phyloP scores from a whole-genome alignment of 2,113 vertebrate species.

The Thalassoma bifasciatum region DNA sequence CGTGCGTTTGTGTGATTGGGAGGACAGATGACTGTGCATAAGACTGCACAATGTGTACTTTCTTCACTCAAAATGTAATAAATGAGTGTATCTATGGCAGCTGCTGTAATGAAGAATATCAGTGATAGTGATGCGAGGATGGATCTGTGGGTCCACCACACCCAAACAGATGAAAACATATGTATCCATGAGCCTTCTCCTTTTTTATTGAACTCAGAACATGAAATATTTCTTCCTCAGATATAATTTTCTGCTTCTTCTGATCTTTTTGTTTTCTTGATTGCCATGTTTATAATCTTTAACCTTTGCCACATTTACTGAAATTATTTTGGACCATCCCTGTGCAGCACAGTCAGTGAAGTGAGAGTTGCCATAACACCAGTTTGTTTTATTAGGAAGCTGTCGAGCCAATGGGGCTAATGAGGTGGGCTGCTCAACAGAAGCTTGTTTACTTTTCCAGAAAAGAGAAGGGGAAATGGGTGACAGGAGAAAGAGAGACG shows the following conservation, averaged over 20 bases:
- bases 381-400: slow-evolving; percentile 43
- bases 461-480: slow-evolving; percentile 9
- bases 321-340: neutral
- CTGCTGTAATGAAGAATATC: slow-evolving; percentile 25
- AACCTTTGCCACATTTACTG: slow-evolving; percentile 10
- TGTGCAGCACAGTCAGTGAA: slow-evolving; percentile 13
- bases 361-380: slow-evolving; percentile 53
- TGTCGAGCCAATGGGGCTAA: slow-evolving; percentile 51
- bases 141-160: slow-evolving; percentile 10
- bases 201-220: neutral
- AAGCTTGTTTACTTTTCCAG: slow-evolving; percentile 70
- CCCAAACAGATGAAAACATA: slow-evolving; percentile 12
- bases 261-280: neutral
- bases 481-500: slow-evolving; percentile 11
- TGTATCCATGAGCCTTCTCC: neutral
- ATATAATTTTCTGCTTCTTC: neutral
- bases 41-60: slow-evolving; percentile 39
- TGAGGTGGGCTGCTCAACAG: slow-evolving; percentile 45
- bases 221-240: neutral
- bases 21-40: slow-evolving; percentile 21
- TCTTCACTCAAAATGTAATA: slow-evolving; percentile 59
- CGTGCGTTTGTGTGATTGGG: neutral
- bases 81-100: slow-evolving; percentile 28
- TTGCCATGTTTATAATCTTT: neutral
- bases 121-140: neutral